Conservation (phyloP, 2,888 invertebrate species). For the Drymonia ruficornis region DNA sequence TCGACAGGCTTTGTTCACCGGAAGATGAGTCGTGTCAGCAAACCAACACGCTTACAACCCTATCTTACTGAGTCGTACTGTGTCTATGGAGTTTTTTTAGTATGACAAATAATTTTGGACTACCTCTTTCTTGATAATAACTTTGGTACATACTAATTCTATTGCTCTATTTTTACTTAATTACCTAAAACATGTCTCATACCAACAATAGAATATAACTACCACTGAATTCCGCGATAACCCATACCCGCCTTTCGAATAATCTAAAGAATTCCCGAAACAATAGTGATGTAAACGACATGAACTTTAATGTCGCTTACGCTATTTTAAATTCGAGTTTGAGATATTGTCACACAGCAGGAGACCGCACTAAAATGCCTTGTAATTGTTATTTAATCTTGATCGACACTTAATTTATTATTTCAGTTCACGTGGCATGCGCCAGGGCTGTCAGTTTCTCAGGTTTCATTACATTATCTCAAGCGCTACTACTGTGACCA, state of each 20-base stretch:
- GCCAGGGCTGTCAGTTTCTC: slow-evolving; percentile 25
- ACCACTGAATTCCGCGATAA: slow-evolving; percentile 4
- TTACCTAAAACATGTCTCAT: background rate
- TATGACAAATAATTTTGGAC: too few species aligned
- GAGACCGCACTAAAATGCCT: slow-evolving; percentile 42
- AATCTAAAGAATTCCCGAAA: background rate
- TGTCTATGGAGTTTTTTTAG: too few species aligned
- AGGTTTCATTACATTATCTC: background rate
- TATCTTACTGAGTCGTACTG: too few species aligned
- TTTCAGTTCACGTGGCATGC: slow-evolving; percentile 29
- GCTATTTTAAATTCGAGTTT: background rate
- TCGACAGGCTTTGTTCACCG: too few species aligned
- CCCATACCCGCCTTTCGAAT: slow-evolving; percentile 1
- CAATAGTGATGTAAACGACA: background rate
- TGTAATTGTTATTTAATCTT: slow-evolving; percentile 47
- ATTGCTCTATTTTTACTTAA: too few species aligned
- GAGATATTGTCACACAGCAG: slow-evolving; percentile 33
- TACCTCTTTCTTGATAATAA: too few species aligned
- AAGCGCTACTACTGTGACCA: background rate
- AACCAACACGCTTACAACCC: too few species aligned
- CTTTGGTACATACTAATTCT: too few species aligned
- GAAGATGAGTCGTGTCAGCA: too few species aligned
- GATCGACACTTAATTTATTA: slow-evolving; percentile 38
- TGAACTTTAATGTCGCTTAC: background rate
- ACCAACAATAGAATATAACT: background rate